phyloP scores from a whole-genome alignment of 2,888 invertebrate species.

The Caenorhabditis drosophilae region DNA sequence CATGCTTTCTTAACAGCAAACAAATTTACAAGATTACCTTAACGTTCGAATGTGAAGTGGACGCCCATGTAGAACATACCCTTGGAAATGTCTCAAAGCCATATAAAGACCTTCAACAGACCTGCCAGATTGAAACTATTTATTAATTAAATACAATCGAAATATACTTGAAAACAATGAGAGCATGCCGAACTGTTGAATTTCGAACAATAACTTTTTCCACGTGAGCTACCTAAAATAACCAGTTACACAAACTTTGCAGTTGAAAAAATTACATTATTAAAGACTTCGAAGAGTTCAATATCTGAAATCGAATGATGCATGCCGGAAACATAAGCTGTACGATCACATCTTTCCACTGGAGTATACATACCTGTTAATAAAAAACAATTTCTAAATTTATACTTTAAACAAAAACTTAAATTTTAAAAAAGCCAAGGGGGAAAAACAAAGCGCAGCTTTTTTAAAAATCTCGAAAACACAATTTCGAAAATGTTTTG shows the following conservation, averaged over 20 bases:
- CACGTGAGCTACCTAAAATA: constrained; percentile 22
- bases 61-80: constrained; percentile 17
- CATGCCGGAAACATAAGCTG: constrained; percentile 36
- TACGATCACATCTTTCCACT: constrained; percentile 35
- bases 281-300: constrained; percentile 35
- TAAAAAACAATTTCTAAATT: no score
- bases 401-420: no score
- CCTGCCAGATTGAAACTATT: no score
- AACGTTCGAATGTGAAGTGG: constrained; percentile 32
- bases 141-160: not conserved
- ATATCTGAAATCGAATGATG: constrained; percentile 30
- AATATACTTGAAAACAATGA: constrained; percentile 32
- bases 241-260: not conserved
- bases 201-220: constrained; percentile 37
- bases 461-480: no score
- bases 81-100: constrained; percentile 27
- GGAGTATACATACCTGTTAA: constrained; percentile 37
- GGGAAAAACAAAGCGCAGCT: no score
- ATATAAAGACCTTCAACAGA: constrained; percentile 25
- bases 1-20: no score
- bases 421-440: no score
- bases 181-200: constrained; percentile 22
- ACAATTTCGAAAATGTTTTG: no score
- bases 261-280: constrained; percentile 9
- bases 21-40: no score